Evolutionary conservation across 2,797 vertebrate species (phyloP).

Genomic region (Masticophis lateralis): DNA sequence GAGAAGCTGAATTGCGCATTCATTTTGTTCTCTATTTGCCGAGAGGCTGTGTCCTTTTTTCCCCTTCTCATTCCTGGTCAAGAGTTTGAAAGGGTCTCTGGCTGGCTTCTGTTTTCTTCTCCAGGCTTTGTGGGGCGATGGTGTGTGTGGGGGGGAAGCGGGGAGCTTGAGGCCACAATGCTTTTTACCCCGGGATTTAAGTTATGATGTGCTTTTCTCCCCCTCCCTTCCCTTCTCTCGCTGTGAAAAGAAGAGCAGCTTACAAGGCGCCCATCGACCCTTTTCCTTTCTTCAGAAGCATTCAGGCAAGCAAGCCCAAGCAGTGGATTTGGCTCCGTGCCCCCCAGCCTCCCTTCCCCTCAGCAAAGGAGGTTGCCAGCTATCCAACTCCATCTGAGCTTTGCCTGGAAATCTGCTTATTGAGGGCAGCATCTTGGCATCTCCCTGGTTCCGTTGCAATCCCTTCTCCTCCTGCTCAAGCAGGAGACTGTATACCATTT

Average conservation of each 20-base stretch:
- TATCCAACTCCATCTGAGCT: conserved; percentile 67
- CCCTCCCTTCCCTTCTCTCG: conserved; percentile 67
- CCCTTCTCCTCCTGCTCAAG: conserved; percentile 70
- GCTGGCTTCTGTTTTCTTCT: conserved; percentile 23
- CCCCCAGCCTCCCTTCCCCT: conserved; percentile 71
- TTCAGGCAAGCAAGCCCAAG: conserved; percentile 74
- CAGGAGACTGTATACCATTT: neutral
- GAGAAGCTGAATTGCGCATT: conserved; percentile 14
- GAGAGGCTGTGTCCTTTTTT: neutral
- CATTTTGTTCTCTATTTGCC: neutral
- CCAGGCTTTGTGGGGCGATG: conserved; percentile 2
- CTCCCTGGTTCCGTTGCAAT: conserved; percentile 80
- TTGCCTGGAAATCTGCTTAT: conserved; percentile 78
- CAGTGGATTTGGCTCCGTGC: conserved; percentile 83
- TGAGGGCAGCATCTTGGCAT: conserved; percentile 66
- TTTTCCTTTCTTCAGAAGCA: conserved; percentile 79
- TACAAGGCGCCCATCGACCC: conserved; percentile 81
- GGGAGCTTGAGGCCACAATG: conserved; percentile 21
- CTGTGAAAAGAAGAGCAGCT: conserved; percentile 79
- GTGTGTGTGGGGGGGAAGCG: neutral
- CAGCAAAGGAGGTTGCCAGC: conserved; percentile 74
- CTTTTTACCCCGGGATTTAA: conserved; percentile 56
- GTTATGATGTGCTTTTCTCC: conserved; percentile 50
- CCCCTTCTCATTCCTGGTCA: neutral
- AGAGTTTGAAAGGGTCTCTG: conserved; percentile 12